Conservation (phyloP, 2,888 invertebrate species). For the Epicampocera succincta region DNA sequence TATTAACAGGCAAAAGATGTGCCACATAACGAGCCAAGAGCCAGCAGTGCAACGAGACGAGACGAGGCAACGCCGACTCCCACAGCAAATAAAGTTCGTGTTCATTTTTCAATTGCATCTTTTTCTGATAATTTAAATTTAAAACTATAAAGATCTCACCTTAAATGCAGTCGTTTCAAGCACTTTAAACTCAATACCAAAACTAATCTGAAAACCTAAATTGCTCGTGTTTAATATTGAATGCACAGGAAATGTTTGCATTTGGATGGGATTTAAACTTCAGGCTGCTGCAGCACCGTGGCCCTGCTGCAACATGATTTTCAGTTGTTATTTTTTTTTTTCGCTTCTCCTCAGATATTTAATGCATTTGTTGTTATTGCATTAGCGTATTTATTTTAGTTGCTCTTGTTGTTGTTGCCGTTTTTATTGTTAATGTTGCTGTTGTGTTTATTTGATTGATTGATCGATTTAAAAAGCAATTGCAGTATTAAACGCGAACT, state of each 20-base stretch:
- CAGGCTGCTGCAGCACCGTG: constrained; percentile 34
- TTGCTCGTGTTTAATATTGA: constrained; percentile 39
- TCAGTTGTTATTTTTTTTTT: constrained; percentile 10
- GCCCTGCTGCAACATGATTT: constrained; percentile 50
- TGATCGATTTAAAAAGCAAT: constrained; percentile 69
- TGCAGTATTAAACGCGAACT: constrained; percentile 64
- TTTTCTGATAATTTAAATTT: constrained; percentile 31
- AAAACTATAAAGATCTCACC: constrained; percentile 57
- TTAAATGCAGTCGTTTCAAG: constrained; percentile 53
- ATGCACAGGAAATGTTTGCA: constrained; percentile 66
- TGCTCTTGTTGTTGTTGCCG: constrained; percentile 8
- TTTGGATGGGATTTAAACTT: constrained; percentile 62
- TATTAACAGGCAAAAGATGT: constrained; percentile 29
- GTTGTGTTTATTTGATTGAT: constrained; percentile 69
- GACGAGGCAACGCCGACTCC: constrained; percentile 49
- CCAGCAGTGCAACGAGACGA: constrained; percentile 36
- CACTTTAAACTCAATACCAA: constrained; percentile 15
- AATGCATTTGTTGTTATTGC: constrained; percentile 37
- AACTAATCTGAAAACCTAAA: constrained; percentile 20
- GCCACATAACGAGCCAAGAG: constrained; percentile 27
- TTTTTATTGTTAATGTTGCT: constrained; percentile 36
- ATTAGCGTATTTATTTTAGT: constrained; percentile 6
- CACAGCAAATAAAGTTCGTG: constrained; percentile 52
- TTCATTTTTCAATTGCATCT: constrained; percentile 10
- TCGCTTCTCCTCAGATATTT: constrained; percentile 20